Evolutionary conservation across 1,140 invertebrate species (phyloP).

Genomic region (Drosophila nasuta): DNA sequence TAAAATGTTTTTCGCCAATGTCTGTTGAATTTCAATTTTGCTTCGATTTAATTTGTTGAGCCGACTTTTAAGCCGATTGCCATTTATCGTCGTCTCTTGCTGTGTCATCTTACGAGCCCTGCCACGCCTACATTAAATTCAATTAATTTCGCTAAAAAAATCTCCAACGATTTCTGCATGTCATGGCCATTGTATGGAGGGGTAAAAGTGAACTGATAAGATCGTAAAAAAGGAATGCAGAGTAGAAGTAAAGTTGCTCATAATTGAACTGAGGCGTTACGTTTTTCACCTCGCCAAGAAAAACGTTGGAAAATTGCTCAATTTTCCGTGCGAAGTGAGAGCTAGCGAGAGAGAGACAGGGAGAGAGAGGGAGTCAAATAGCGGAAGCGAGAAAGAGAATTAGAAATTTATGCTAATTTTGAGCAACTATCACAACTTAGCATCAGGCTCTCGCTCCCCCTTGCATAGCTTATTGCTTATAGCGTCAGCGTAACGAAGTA

Average conservation of each 20-base stretch:
- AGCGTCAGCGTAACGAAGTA: conserved; percentile 79
- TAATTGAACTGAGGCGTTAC: conserved; percentile 14
- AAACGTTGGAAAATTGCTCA: conserved; percentile 80
- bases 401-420: conserved; percentile 81
- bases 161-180: conserved; percentile 40
- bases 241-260: not conserved
- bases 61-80: conserved; percentile 1
- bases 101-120: conserved; percentile 8
- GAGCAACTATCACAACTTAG: conserved; percentile 72
- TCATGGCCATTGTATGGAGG: conserved; percentile 9
- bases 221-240: conserved; percentile 29
- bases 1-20: too few species aligned
- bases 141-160: conserved; percentile 33
- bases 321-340: conserved; percentile 72
- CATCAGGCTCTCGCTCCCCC: conserved; percentile 41
- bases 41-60: not conserved
- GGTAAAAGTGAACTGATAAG: conserved; percentile 41
- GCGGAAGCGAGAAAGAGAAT: conserved; percentile 36
- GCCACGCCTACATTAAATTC: conserved; percentile 25
- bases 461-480: conserved; percentile 17
- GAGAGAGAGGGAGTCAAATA: conserved; percentile 37
- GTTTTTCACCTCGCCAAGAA: conserved; percentile 29
- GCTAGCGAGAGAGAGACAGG: not conserved
- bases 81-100: not conserved
- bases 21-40: not conserved